A percentile compares a stretch with the other conserved stretches of the same genome.
These are phyloP conservation scores for Siderastrea radians DNA, from an alignment of 92 coral and sea anemone species.

Conservation along the genomic window DNA sequence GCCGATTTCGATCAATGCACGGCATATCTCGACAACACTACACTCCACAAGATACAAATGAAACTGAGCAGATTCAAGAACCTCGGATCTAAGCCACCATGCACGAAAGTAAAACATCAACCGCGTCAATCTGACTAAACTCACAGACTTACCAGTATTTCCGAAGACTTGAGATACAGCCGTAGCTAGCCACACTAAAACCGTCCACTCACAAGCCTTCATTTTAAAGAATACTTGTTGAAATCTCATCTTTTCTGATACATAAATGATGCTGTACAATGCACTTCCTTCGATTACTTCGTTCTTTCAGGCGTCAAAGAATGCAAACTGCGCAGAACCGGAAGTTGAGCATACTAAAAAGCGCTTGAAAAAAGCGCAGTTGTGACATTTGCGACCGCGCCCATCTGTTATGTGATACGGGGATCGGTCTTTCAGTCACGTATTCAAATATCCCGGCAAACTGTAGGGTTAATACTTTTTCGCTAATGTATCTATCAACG, in stretches of 20 bases:
- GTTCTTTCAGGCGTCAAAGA: not conserved
- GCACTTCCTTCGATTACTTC: slow-evolving; percentile 4
- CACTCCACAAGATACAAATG: too few species aligned
- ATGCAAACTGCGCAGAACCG: slow-evolving; percentile 28
- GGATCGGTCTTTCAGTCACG: too few species aligned
- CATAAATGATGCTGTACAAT: not conserved
- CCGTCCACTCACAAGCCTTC: not conserved
- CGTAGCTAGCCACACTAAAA: not conserved
- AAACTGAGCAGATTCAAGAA: too few species aligned
- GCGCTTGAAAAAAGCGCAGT: not conserved
- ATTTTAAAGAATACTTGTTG: not conserved
- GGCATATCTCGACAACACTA: too few species aligned
- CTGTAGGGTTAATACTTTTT: too few species aligned
- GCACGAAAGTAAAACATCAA: slow-evolving; percentile 12
- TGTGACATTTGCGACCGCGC: slow-evolving; percentile 38
- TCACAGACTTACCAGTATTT: not conserved
- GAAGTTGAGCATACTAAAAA: not conserved
- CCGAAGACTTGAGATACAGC: not conserved
- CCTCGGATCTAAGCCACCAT: too few species aligned
- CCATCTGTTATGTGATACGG: not conserved
- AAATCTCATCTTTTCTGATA: not conserved
- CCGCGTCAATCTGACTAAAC: not conserved
- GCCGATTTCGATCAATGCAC: too few species aligned
- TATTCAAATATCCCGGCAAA: too few species aligned
- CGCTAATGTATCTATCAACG: too few species aligned